Evolutionary conservation across 2,888 invertebrate species (phyloP).

Genomic region (Ectemnius lituratus): DNA sequence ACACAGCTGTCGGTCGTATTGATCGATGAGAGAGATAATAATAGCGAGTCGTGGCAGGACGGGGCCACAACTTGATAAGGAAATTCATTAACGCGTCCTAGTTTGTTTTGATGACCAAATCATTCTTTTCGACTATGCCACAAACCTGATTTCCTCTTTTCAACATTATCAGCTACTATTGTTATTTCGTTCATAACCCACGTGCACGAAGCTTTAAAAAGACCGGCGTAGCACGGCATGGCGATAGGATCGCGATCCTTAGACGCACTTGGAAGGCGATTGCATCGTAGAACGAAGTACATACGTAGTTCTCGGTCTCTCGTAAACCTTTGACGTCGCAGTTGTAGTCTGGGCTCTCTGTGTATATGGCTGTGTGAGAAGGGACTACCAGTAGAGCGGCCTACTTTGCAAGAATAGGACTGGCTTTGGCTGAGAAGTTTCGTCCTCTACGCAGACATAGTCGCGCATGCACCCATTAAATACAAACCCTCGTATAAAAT

Average conservation of each 20-base stretch:
- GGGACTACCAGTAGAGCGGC: background rate
- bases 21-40: slow-evolving; percentile 55
- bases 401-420: slow-evolving; percentile 4
- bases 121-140: slow-evolving; percentile 1
- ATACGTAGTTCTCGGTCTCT: background rate
- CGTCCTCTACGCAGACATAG: slow-evolving; percentile 6
- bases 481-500: background rate
- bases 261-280: too few relatives aligned
- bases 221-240: too few relatives aligned
- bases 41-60: slow-evolving; percentile 51
- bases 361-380: too few relatives aligned
- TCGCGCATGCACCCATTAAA: slow-evolving; percentile 1
- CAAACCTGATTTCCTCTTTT: background rate
- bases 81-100: slow-evolving; percentile 74
- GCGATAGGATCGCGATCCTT: too few relatives aligned
- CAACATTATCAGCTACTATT: too few relatives aligned
- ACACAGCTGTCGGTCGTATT: slow-evolving; percentile 49
- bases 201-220: too few relatives aligned
- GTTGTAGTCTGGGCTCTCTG: background rate
- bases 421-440: slow-evolving; percentile 2
- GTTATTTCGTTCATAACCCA: too few relatives aligned
- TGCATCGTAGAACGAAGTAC: too few relatives aligned
- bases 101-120: slow-evolving; percentile 54
- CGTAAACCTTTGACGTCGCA: background rate
- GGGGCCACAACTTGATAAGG: slow-evolving; percentile 70